A percentile compares a stretch with the other conserved stretches of the same genome.
These are phyloP conservation scores for Priocnemis perturbator DNA, from an alignment of 2,888 invertebrate species.

Conservation along the genomic window DNA sequence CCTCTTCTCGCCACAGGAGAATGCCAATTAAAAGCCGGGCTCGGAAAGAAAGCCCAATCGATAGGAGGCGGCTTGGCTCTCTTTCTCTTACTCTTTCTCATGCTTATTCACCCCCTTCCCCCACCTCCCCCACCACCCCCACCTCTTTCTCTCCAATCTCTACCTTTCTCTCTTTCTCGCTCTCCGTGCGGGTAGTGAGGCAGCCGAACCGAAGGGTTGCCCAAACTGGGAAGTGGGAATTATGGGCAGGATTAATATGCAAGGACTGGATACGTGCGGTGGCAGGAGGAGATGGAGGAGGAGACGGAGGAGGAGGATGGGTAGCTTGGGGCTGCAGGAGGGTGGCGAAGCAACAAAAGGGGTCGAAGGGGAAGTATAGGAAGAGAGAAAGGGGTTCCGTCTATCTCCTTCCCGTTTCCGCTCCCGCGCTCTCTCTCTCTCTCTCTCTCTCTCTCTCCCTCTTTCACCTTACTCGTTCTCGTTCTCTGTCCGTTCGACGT, in stretches of 20 bases:
- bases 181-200: slow-evolving; percentile 61
- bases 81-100: slow-evolving; percentile 48
- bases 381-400: slow-evolving; percentile 54
- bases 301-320: slow-evolving; percentile 49
- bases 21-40: slow-evolving; percentile 74
- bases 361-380: slow-evolving; percentile 71
- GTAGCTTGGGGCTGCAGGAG: slow-evolving; percentile 47
- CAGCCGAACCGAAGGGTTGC: slow-evolving; percentile 73
- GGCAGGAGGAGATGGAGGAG: slow-evolving; percentile 63
- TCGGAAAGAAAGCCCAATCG: slow-evolving; percentile 74
- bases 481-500: slow-evolving; percentile 1
- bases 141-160: slow-evolving; percentile 58
- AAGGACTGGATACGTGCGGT: slow-evolving; percentile 75
- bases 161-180: slow-evolving; percentile 54
- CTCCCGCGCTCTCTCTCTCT: slow-evolving; percentile 40
- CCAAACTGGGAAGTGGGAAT: slow-evolving; percentile 76
- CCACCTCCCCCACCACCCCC: too few relatives aligned
- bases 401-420: slow-evolving; percentile 37
- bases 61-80: slow-evolving; percentile 69
- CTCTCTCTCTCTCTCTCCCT: slow-evolving; percentile 41
- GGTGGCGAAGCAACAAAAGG: slow-evolving; percentile 73
- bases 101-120: slow-evolving; percentile 6
- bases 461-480: slow-evolving; percentile 17
- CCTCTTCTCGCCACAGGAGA: slow-evolving; percentile 72
- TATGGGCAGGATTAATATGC: slow-evolving; percentile 76